These are phyloP conservation scores for Lucinisca nassula DNA, from an alignment of 2,888 invertebrate genomes.

Conservation along the genomic window DNA sequence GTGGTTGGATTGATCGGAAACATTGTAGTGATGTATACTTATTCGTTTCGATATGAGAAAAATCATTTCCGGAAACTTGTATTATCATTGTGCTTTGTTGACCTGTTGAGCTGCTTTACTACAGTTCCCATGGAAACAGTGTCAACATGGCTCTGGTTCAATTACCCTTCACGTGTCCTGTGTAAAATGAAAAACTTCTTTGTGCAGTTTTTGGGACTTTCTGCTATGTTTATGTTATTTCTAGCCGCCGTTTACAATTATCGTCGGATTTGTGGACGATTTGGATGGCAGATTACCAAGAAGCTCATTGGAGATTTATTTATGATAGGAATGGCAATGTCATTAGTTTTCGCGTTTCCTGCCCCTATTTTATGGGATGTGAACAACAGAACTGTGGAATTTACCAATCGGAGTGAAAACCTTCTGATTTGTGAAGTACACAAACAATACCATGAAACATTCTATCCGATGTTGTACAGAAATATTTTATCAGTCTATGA, in stretches of 20 bases:
- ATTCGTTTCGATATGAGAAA: not conserved
- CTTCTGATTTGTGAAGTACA: not conserved
- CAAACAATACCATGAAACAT: not conserved
- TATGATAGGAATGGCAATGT: not conserved
- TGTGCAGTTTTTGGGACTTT: not conserved
- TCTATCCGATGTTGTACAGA: not conserved
- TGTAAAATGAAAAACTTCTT: not conserved
- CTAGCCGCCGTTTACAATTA: too few species aligned
- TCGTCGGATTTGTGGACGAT: not conserved
- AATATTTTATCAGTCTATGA: not conserved
- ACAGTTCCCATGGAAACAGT: not conserved
- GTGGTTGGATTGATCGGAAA: not conserved
- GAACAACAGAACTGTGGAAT: not conserved
- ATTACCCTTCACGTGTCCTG: not conserved
- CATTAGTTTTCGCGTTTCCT: not conserved
- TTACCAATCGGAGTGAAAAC: not conserved
- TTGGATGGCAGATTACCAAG: not conserved
- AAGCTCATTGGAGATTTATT: not conserved
- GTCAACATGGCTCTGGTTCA: not conserved
- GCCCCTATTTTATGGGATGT: not conserved
- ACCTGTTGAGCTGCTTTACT: not conserved
- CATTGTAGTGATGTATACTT: not conserved
- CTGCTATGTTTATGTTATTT: not conserved
- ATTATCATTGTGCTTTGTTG: not conserved
- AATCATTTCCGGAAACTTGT: not conserved